Conservation (phyloP, 2,888 invertebrate species). For the Nyleta sp. region DNA sequence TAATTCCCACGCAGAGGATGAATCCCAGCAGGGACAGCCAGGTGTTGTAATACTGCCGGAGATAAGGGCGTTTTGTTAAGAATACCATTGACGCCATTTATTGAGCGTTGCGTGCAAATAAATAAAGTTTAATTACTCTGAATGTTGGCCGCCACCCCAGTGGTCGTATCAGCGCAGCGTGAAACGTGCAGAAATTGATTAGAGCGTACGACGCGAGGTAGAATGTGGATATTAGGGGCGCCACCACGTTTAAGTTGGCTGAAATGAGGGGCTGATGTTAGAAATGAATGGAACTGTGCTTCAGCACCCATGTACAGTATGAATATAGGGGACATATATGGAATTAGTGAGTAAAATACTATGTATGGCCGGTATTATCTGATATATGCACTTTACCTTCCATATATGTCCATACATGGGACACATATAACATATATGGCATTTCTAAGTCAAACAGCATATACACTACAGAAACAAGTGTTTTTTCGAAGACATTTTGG, state of each 20-base stretch:
- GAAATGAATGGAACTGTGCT: background rate
- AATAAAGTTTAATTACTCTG: conserved; percentile 84
- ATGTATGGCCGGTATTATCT: too few relatives aligned
- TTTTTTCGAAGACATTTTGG: too few relatives aligned
- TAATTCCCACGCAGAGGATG: conserved; percentile 92
- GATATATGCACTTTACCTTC: too few relatives aligned
- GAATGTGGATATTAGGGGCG: conserved; percentile 97
- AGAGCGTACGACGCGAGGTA: conserved; percentile 97
- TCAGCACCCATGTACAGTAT: background rate
- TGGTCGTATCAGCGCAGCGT: conserved; percentile 94
- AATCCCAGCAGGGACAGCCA: conserved; percentile 95
- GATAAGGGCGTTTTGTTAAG: conserved; percentile 36
- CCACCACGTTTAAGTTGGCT: conserved; percentile 95
- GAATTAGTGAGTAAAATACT: too few relatives aligned
- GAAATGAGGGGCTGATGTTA: conserved; percentile 10
- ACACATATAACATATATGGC: too few relatives aligned
- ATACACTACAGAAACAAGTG: too few relatives aligned
- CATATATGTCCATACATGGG: too few relatives aligned
- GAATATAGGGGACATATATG: background rate
- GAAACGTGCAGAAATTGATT: conserved; percentile 98
- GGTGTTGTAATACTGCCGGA: conserved; percentile 92
- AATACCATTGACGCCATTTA: conserved; percentile 21
- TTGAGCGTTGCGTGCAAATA: conserved; percentile 29
- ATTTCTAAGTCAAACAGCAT: too few relatives aligned
- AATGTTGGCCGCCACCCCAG: conserved; percentile 96